phyloP scores from a whole-genome alignment of 1,140 invertebrate genomes.

The Drosophila jambulina region DNA sequence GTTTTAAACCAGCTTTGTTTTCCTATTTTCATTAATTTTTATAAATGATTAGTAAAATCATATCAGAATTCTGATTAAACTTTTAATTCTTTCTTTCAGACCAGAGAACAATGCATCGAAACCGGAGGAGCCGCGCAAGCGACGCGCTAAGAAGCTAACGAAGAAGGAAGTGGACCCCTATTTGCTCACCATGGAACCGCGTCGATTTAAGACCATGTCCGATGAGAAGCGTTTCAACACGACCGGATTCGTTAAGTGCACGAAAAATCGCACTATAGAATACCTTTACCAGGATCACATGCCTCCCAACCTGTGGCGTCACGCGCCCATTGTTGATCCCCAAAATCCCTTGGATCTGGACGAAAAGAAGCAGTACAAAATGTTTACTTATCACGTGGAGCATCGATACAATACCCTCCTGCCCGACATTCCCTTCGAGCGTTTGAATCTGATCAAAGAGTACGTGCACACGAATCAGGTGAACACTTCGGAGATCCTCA shows the following conservation, averaged over 20 bases:
- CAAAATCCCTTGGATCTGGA: conserved; percentile 72
- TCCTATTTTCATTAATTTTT: no score
- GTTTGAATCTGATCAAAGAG: conserved; percentile 77
- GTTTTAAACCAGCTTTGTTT: no score
- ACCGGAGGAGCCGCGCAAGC: conserved; percentile 53
- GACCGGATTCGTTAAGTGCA: conserved; percentile 50
- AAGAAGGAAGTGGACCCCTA: conserved; percentile 67
- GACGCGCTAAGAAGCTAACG: conserved; percentile 56
- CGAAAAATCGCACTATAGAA: conserved; percentile 52
- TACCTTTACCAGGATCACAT: conserved; percentile 73
- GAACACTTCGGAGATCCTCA: conserved; percentile 41
- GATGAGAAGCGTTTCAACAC: conserved; percentile 66
- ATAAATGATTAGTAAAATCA: neutral
- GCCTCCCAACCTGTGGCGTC: conserved; percentile 64
- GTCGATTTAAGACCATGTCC: conserved; percentile 62
- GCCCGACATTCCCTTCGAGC: conserved; percentile 75
- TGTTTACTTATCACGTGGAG: conserved; percentile 79
- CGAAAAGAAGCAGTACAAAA: conserved; percentile 78
- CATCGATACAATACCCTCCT: conserved; percentile 80
- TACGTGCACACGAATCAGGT: conserved; percentile 65
- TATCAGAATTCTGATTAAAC: neutral
- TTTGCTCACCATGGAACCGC: conserved; percentile 52
- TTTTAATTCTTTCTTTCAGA: neutral
- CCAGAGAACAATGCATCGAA: conserved; percentile 10
- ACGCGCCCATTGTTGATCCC: conserved; percentile 68